These are phyloP conservation scores for Leuciscus idus DNA, from an alignment of 2,113 vertebrate species.

Conservation along the genomic window DNA sequence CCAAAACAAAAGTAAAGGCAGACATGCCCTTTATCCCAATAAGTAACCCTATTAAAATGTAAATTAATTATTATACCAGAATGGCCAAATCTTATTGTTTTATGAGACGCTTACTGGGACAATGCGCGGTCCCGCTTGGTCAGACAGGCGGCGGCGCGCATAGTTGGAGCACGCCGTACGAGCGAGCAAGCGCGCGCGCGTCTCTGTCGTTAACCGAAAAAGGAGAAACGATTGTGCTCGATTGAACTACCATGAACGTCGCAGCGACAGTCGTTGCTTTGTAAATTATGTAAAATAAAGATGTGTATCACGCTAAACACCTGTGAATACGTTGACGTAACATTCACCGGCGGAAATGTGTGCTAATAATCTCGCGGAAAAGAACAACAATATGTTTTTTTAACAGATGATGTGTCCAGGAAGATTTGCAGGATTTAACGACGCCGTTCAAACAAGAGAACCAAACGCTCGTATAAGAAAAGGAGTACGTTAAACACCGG, in stretches of 20 bases:
- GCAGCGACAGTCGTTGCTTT: conserved; percentile 45
- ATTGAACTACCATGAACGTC: conserved; percentile 3
- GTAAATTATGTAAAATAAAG: conserved; percentile 63
- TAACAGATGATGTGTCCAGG: conserved; percentile 63
- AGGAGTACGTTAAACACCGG: neutral
- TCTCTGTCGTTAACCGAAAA: conserved; percentile 31
- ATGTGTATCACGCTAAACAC: conserved; percentile 34
- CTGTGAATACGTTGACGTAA: neutral
- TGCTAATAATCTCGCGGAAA: conserved; percentile 4
- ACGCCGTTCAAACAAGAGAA: conserved; percentile 46
- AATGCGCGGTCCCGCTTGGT: conserved; percentile 48
- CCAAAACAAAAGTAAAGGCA: neutral
- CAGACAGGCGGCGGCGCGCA: conserved; percentile 44
- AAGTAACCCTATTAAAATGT: neutral
- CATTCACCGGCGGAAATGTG: conserved; percentile 7
- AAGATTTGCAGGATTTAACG: conserved; percentile 65
- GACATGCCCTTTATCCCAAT: neutral
- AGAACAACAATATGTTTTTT: conserved; percentile 43
- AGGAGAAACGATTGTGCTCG: conserved; percentile 7
- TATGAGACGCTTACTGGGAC: neutral
- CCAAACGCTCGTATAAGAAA: neutral
- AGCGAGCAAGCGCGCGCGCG: neutral
- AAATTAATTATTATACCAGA: neutral
- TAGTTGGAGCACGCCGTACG: conserved; percentile 30
- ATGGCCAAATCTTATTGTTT: neutral